Base-by-base conservation (phyloP, 2,888 invertebrate species). In the Meandrusa payeni region DNA sequence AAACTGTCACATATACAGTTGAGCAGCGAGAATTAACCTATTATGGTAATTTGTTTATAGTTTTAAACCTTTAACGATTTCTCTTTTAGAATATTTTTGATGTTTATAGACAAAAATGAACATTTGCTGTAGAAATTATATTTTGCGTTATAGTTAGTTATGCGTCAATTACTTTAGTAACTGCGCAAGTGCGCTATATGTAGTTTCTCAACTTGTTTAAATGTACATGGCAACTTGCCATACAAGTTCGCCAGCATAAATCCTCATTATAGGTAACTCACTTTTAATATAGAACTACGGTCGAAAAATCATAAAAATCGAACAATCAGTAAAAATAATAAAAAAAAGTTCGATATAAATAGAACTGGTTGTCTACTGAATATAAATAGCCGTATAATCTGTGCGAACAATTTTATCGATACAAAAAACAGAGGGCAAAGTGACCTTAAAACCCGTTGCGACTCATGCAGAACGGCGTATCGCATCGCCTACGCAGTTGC, bases 401-500 rank as follows among this genome's bases (percentile, higher is more conserved):
- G 13, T 27, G 13, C 5, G n/a, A 5, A 12, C 5, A n/a, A 12
- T 5, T 27, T 5, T 27, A 22, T 43, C 15, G 5, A 26, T 38
- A 32, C 12, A 11, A 36, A n/a, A 22, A 37, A 26, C 19, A 26
- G 12, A 38, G 32, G 32, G 13, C 37, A 32, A 27, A 15, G 37
- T 38, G 32, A 31, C 37, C 38, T 38, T 43, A 38, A 31, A 37
- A 24, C 12, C 23, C 36, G 36, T 24, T 37, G 37, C 37, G 37
- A 37, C 13, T 7, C 28, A 29, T 26, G 13, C 37, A 22, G 26
- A 37, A 31, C 24, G 24, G 2, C 41, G 41, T 33, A 23, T 31
- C n/a, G 13, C 26, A 24, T 31, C 38, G 32, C 37, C 38, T 38
- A 43, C 43, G 43, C 43, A 43, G 43, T 43, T 38, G 37, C 24